A percentile compares a stretch with the other conserved stretches of the same genome.
phyloP scores from a whole-genome alignment of 1,140 invertebrate species.

The Drosophila kurseongensis region DNA sequence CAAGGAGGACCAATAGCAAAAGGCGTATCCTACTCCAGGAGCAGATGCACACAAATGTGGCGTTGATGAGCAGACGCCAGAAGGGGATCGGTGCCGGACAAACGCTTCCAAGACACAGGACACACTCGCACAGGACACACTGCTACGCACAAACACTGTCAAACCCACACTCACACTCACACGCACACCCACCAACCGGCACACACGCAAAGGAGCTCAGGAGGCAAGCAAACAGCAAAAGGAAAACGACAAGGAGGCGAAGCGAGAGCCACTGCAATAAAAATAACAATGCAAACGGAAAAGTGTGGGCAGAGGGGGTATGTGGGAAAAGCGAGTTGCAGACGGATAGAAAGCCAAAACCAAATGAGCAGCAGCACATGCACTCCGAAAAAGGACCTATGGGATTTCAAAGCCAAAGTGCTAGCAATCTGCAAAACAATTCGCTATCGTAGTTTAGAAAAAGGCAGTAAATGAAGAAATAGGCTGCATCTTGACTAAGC shows the following conservation, averaged over 20 bases:
- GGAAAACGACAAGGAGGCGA: conserved; percentile 38
- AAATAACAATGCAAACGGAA: conserved; percentile 46
- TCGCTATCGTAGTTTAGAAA: not conserved
- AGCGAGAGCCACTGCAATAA: conserved; percentile 41
- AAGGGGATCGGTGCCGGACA: conserved; percentile 54
- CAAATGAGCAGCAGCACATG: conserved; percentile 49
- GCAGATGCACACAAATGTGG: conserved; percentile 65
- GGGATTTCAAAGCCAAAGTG: not conserved
- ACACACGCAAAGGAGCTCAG: conserved; percentile 26
- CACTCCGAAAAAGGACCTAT: conserved; percentile 25
- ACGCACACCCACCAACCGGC: conserved; percentile 10
- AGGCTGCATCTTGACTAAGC: too few relatives aligned
- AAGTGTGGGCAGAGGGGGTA: not conserved
- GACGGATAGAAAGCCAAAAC: conserved; percentile 49
- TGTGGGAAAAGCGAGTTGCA: conserved; percentile 15
- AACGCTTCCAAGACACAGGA: conserved; percentile 53
- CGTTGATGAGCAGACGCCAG: conserved; percentile 73
- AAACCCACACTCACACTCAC: conserved; percentile 8
- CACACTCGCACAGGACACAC: conserved; percentile 36
- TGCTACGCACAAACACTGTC: conserved; percentile 2
- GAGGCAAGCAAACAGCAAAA: conserved; percentile 50
- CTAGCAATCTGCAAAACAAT: conserved; percentile 2
- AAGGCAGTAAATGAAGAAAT: not conserved
- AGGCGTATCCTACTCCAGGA: not conserved
- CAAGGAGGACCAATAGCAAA: conserved; percentile 5